Evolutionary conservation across 2,888 invertebrate genomes (phyloP).

Genomic region (Melanostoma mellinum): DNA sequence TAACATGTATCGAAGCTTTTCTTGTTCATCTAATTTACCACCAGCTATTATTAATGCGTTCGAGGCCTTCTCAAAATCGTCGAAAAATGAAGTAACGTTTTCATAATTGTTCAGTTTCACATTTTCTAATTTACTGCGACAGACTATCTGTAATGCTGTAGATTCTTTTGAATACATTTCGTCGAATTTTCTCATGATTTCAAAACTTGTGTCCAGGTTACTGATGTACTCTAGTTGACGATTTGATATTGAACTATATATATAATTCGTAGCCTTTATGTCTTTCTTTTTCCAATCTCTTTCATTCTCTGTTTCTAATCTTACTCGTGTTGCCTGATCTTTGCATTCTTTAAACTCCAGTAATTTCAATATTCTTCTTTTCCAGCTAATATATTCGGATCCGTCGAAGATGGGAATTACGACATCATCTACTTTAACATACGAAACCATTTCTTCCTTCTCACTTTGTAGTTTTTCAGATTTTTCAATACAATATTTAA

Average conservation of each 20-base stretch:
- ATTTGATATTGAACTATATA: constrained; percentile 27
- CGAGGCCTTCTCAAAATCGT: constrained; percentile 37
- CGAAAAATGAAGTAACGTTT: constrained; percentile 26
- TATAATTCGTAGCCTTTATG: constrained; percentile 20
- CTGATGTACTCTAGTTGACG: constrained; percentile 26
- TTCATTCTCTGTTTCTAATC: constrained; percentile 10
- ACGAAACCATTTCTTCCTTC: constrained; percentile 19
- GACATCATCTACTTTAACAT: constrained; percentile 23
- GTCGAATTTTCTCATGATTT: constrained; percentile 46
- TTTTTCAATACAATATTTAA: constrained; percentile 17
- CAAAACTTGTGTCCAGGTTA: constrained; percentile 27
- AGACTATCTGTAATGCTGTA: constrained; percentile 37
- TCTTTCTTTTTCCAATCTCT: constrained; percentile 20
- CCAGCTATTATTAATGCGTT: constrained; percentile 37
- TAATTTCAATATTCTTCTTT: constrained; percentile 25
- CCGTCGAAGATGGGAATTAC: constrained; percentile 26
- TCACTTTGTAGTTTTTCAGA: not conserved
- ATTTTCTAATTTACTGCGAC: constrained; percentile 31
- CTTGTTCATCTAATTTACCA: constrained; percentile 20
- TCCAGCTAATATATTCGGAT: constrained; percentile 21
- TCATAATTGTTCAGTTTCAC: constrained; percentile 34
- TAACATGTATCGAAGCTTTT: constrained; percentile 25
- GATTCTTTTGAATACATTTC: constrained; percentile 45
- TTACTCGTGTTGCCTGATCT: constrained; percentile 8
- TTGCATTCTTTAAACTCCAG: constrained; percentile 31